A percentile compares a stretch with the other conserved stretches of the same genome.
phyloP scores from a whole-genome alignment of 30 jellyfish, hydroid and myxozoan species.

The Calvadosia cruxmelitensis region DNA sequence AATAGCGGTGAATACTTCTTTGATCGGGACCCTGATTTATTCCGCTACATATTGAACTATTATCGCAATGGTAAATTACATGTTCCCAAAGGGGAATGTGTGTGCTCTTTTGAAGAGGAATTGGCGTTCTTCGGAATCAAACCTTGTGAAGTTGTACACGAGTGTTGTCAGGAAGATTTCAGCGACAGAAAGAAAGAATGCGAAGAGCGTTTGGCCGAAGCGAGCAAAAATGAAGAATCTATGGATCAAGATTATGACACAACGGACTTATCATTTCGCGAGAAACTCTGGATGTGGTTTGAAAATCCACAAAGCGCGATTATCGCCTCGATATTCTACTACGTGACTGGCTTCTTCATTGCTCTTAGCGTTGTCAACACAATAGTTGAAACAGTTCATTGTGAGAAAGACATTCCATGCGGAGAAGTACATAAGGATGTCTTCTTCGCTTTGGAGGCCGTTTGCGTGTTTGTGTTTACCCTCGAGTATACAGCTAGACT shows the following conservation, averaged over 20 bases:
- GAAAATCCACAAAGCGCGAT: conserved; percentile 78
- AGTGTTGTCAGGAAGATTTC: conserved; percentile 71
- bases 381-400: conserved; percentile 65
- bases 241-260: conserved; percentile 21
- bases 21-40: conserved; percentile 90
- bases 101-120: conserved; percentile 70
- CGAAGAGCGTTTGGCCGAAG: conserved; percentile 48
- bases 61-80: conserved; percentile 79
- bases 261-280: conserved; percentile 35
- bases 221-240: conserved; percentile 21
- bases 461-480: conserved; percentile 70
- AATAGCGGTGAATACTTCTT: conserved; percentile 57
- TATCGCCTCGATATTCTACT: conserved; percentile 54
- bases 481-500: conserved; percentile 66
- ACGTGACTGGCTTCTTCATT: conserved; percentile 80
- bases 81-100: conserved; percentile 79
- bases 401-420: conserved; percentile 56
- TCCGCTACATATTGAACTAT: conserved; percentile 60
- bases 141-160: conserved; percentile 31
- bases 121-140: conserved; percentile 69
- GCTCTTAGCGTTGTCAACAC: conserved; percentile 78
- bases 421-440: conserved; percentile 55
- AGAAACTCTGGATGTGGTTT: conserved; percentile 64
- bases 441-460: conserved; percentile 64
- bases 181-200: conserved; percentile 57